Percentiles rank a stretch among this genome's conserved stretches.
phyloP scores from a whole-genome alignment of 64 coral and sea anemone species.

The Porites lutea region DNA sequence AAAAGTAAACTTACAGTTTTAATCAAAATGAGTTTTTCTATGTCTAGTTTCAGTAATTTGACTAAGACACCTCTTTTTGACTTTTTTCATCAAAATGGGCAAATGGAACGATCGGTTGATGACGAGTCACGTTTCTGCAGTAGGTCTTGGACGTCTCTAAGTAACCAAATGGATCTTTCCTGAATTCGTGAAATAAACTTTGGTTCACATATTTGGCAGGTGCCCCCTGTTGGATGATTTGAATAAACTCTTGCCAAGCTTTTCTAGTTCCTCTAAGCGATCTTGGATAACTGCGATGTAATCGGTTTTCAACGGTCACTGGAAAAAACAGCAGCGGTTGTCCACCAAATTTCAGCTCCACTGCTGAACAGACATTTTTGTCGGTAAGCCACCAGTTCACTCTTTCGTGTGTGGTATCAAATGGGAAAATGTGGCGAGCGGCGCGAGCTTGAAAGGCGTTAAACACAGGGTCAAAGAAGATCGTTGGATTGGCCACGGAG shows the following conservation, averaged over 20 bases:
- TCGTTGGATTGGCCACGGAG: neutral
- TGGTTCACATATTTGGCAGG: neutral
- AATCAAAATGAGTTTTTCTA: no score
- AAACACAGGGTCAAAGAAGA: neutral
- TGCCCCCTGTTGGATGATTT: neutral
- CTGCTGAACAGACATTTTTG: neutral
- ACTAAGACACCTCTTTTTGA: no score
- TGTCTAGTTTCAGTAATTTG: no score
- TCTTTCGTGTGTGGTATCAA: neutral
- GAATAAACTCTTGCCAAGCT: conserved; percentile 3
- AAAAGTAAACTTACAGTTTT: no score
- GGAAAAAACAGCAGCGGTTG: conserved; percentile 16
- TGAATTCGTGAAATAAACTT: conserved; percentile 1
- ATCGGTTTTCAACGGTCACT: neutral
- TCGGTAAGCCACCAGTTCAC: neutral
- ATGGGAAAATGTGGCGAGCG: neutral
- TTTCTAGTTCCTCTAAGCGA: neutral
- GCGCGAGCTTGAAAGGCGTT: neutral
- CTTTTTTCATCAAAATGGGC: neutral
- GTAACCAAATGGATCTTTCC: neutral
- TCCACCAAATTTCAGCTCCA: conserved; percentile 37
- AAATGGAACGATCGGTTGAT: neutral
- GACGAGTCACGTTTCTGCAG: neutral
- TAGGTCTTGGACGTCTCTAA: neutral
- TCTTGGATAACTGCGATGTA: conserved; percentile 16